Evolutionary conservation across 2,113 vertebrate genomes (phyloP), one percentile per base, ranked within the genome.

Genomic region (Noturus placidus): DNA sequence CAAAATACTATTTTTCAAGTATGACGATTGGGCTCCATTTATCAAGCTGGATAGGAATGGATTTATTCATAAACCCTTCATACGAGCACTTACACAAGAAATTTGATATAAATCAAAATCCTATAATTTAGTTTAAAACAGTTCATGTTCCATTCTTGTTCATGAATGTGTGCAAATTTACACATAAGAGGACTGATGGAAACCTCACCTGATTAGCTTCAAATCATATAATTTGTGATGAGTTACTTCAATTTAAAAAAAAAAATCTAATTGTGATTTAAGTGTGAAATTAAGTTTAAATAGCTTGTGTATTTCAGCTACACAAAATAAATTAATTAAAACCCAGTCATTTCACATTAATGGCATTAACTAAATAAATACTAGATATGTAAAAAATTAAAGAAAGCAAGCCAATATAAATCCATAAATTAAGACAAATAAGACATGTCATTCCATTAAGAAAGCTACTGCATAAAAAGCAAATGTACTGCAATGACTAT

Each of bases 51-150:
- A n/a, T n/a, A 50, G 74, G 25, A 77, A 79, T 79, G 27, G 76
- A 79, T 79, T 77, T 77, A 76, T 77, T 77, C 76, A 79, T 79
- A 79, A 79, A 54, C 30, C 50, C 54, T 54, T 79, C 0, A 79
- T 79, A n/a, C 8, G 9, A 30, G 50, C 14, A 30, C 30, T 79
- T 30, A 30, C 27, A 79, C 50, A 79, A 77, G 14, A 30, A 54
- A 54, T 52, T 54, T 30, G 76, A 27, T 54, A 30, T 54, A n/a
- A 52, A n/a, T 30, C 27, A 54, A 79, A 79, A 54, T 78, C 14
- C 50, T 2, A 17, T 50, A 46, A 15, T 77, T 77, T 77, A 9
- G 2, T 46, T 46, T 0, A 11, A 25, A 76, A 46, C 13, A 74
- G 7, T 38, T 25, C 42, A 38, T 42, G 25, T 74, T 20, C 70